These are phyloP conservation scores for Eidolon dupreanum DNA, from an alignment of 2,797 vertebrate genomes.

Conservation along the genomic window DNA sequence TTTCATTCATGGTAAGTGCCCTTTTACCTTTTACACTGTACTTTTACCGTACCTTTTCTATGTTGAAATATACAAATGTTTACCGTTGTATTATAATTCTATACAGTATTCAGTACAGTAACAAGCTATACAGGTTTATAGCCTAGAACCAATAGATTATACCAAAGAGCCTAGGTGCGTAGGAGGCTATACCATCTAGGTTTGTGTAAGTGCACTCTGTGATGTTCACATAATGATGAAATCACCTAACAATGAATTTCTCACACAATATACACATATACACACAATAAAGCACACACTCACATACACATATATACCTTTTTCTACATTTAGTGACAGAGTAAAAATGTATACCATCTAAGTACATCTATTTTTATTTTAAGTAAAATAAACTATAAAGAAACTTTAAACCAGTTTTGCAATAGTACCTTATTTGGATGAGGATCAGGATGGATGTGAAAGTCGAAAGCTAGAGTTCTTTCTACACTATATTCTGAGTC, in stretches of 20 bases:
- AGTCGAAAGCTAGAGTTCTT: background rate
- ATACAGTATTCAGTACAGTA: background rate
- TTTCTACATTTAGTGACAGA: background rate
- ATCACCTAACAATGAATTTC: background rate
- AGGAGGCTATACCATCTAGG: background rate
- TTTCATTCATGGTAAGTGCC: background rate
- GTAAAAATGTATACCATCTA: background rate
- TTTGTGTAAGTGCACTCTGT: background rate
- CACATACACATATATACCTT: background rate
- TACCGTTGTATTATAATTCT: background rate
- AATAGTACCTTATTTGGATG: background rate
- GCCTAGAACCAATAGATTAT: too few species aligned
- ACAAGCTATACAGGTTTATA: background rate
- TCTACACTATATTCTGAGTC: background rate
- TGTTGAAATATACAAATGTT: background rate
- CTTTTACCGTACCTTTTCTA: background rate
- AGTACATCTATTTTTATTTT: background rate
- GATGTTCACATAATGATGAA: background rate
- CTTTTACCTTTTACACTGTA: background rate
- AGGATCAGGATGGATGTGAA: fast-evolving
- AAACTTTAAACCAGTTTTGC: background rate
- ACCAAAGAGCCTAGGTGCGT: background rate
- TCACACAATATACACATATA: background rate
- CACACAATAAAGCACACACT: background rate
- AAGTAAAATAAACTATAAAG: background rate